Evolutionary conservation across 2,113 vertebrate genomes (phyloP).

Genomic region (Cepphus grylle): DNA sequence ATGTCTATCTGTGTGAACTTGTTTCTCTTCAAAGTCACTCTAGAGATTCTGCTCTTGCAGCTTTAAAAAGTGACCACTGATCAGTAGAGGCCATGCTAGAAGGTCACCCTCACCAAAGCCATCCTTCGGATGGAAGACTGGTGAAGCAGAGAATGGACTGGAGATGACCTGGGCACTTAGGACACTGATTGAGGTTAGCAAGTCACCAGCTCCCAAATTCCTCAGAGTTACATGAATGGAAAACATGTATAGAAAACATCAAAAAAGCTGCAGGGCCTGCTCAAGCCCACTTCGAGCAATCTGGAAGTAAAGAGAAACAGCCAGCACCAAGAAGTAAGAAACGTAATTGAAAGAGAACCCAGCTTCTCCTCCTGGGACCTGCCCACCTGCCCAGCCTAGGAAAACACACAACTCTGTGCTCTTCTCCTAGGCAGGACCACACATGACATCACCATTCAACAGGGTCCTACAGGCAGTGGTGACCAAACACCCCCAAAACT

Average conservation of each 20-base stretch:
- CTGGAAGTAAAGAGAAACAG: not conserved
- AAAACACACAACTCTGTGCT: not conserved
- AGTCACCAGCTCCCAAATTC: not conserved
- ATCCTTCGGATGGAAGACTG: rapidly evolving
- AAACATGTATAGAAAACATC: not conserved
- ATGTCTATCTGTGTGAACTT: not conserved
- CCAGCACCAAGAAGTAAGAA: not conserved
- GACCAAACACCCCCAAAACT: not conserved
- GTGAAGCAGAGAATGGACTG: rapidly evolving
- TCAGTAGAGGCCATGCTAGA: not conserved
- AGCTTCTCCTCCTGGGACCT: not conserved
- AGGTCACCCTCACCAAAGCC: not conserved
- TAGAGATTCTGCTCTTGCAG: not conserved
- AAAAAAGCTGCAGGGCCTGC: not conserved
- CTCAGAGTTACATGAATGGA: not conserved
- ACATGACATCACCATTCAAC: not conserved
- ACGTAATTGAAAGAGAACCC: not conserved
- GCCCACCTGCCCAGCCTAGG: too few relatives aligned
- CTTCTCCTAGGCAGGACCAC: not conserved
- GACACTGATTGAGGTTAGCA: too few relatives aligned
- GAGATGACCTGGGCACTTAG: not conserved
- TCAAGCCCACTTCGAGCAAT: not conserved
- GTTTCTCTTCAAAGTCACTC: not conserved
- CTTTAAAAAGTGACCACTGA: not conserved
- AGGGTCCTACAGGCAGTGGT: not conserved